These are phyloP conservation scores for Eucera pruinosa DNA, from an alignment of 2,888 invertebrate species.

Conservation along the genomic window DNA sequence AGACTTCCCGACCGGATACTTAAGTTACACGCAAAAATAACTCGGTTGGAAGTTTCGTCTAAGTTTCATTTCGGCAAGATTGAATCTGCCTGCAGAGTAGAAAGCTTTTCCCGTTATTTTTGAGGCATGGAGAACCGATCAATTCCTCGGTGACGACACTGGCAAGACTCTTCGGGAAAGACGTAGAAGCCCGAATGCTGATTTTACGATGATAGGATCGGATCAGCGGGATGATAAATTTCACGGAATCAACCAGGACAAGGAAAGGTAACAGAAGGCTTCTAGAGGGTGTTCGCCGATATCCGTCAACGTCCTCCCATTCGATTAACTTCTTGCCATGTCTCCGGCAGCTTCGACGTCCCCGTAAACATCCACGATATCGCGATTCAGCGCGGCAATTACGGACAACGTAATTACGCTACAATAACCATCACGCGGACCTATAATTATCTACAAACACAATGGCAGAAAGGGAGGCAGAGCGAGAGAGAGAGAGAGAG, in stretches of 20 bases:
- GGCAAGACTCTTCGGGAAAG: constrained; percentile 8
- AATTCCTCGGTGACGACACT: constrained; percentile 29
- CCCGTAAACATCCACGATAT: constrained; percentile 12
- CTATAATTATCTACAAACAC: constrained; percentile 20
- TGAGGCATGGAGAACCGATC: constrained; percentile 27
- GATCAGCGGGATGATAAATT: constrained; percentile 55
- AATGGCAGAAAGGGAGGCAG: not conserved
- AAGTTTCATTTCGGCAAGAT: constrained; percentile 28
- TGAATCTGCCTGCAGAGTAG: constrained; percentile 16
- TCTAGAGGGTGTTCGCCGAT: constrained; percentile 18
- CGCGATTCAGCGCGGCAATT: constrained; percentile 27
- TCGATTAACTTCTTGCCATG: constrained; percentile 51
- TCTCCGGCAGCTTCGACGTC: not conserved
- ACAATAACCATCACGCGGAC: not conserved
- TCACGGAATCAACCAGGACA: constrained; percentile 34
- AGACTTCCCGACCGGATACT: not conserved
- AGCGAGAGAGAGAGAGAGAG: not conserved
- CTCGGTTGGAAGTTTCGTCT: not conserved
- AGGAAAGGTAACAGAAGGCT: constrained; percentile 48
- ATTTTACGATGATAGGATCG: constrained; percentile 56
- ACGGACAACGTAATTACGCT: constrained; percentile 35
- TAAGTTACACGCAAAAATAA: constrained; percentile 11
- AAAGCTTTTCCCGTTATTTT: constrained; percentile 9
- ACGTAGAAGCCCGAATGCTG: constrained; percentile 29
- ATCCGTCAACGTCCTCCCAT: constrained; percentile 52